Evolutionary conservation across 2,888 invertebrate genomes (phyloP).

Genomic region (Rhogogaster chlorosoma): DNA sequence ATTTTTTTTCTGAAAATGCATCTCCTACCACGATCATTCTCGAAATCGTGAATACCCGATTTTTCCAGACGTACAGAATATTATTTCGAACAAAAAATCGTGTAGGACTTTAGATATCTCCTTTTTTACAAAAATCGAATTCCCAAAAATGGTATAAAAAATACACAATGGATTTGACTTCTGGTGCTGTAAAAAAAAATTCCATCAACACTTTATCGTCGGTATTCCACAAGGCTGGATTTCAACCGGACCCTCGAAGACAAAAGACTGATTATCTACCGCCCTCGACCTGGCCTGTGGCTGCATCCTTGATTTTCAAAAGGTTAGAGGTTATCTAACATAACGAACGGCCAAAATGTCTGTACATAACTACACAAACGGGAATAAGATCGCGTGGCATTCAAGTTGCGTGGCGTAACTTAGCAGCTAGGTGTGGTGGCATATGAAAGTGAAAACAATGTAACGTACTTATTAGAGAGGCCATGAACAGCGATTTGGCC

Average conservation of each 20-base stretch:
- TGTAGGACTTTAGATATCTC: too few relatives aligned
- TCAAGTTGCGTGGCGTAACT: slow-evolving; percentile 25
- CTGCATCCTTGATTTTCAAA: not conserved
- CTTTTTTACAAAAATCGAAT: not conserved
- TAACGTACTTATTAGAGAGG: too few relatives aligned
- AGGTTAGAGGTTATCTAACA: not conserved
- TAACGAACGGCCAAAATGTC: not conserved
- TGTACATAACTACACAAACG: not conserved
- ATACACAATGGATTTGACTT: not conserved
- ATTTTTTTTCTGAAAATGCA: too few relatives aligned
- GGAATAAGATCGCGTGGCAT: slow-evolving; percentile 16
- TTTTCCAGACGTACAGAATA: too few relatives aligned
- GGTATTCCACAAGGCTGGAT: too few relatives aligned
- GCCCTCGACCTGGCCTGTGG: not conserved
- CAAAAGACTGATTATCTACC: not conserved
- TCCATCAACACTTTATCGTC: too few relatives aligned
- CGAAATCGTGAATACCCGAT: too few relatives aligned
- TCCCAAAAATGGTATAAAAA: not conserved
- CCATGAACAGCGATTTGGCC: too few relatives aligned
- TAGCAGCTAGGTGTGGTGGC: slow-evolving; percentile 13
- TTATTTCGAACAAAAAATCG: too few relatives aligned
- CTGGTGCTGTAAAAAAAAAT: not conserved
- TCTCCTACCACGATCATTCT: too few relatives aligned
- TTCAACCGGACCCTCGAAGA: not conserved
- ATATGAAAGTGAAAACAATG: slow-evolving; percentile 35